Conservation (phyloP, 2,888 invertebrate genomes). For the Timandra comae region DNA sequence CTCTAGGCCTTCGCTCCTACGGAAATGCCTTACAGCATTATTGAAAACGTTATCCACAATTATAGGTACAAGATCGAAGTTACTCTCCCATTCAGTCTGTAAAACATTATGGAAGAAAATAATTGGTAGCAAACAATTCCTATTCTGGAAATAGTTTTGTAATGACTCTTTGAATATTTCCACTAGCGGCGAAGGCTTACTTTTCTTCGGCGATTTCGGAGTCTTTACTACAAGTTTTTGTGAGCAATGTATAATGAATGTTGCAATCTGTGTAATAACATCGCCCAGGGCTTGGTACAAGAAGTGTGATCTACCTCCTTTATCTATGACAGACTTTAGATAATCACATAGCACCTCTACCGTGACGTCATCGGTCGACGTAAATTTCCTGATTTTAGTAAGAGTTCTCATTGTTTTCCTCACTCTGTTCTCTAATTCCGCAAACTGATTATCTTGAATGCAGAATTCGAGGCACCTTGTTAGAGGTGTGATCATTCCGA, state of each 20-base stretch:
- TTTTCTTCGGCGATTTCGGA: slow-evolving; percentile 45
- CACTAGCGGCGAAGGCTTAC: slow-evolving; percentile 50
- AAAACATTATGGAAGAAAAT: slow-evolving; percentile 80
- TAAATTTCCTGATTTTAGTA: slow-evolving; percentile 78
- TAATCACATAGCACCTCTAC: slow-evolving; percentile 72
- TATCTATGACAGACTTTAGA: slow-evolving; percentile 76
- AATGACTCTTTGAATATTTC: slow-evolving; percentile 73
- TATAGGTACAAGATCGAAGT: slow-evolving; percentile 75
- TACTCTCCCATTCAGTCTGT: slow-evolving; percentile 80
- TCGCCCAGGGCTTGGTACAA: slow-evolving; percentile 81
- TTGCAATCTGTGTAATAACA: slow-evolving; percentile 78
- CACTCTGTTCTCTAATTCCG: slow-evolving; percentile 80
- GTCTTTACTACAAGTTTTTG: slow-evolving; percentile 59
- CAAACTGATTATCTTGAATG: slow-evolving; percentile 81
- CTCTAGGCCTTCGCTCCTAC: slow-evolving; percentile 81
- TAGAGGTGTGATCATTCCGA: slow-evolving; percentile 83
- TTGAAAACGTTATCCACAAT: slow-evolving; percentile 79
- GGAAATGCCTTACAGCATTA: slow-evolving; percentile 77
- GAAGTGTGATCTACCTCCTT: slow-evolving; percentile 79
- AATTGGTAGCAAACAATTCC: slow-evolving; percentile 80
- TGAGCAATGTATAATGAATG: slow-evolving; percentile 80
- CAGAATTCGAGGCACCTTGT: slow-evolving; percentile 82
- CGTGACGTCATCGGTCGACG: slow-evolving; percentile 72
- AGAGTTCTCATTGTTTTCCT: slow-evolving; percentile 79
- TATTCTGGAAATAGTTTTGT: slow-evolving; percentile 77